Percentiles rank a stretch among this genome's conserved stretches.
phyloP scores from a whole-genome alignment of 2,113 vertebrate species.

The Spermophilus dauricus region DNA sequence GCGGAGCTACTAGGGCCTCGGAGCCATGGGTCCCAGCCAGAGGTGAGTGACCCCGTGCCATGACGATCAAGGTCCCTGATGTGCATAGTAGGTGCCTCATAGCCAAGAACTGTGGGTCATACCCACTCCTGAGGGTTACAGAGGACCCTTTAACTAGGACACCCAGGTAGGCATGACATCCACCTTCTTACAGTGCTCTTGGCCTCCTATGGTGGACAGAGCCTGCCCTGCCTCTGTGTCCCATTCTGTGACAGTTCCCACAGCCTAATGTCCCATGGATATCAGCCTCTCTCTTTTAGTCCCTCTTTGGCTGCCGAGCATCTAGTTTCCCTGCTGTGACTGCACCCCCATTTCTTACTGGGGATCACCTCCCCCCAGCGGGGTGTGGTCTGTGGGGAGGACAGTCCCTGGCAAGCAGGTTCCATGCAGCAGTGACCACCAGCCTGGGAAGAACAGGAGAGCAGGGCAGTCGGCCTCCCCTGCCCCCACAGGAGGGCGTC shows the following conservation, averaged over 20 bases:
- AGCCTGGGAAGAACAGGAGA: not conserved
- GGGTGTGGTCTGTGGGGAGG: not conserved
- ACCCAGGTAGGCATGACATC: too few relatives aligned
- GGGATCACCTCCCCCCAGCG: not conserved
- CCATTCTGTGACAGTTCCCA: too few relatives aligned
- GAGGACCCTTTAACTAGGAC: not conserved
- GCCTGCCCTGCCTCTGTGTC: fast-evolving
- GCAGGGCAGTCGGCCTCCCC: fast-evolving
- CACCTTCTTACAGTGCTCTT: too few relatives aligned
- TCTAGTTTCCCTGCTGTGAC: not conserved
- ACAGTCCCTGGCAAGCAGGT: not conserved
- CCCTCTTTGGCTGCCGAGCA: fast-evolving
- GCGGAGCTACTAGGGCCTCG: not conserved
- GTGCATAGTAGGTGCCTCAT: fast-evolving
- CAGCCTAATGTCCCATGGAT: fast-evolving
- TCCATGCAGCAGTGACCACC: not conserved
- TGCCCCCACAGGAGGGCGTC: too few relatives aligned
- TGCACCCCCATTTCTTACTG: not conserved
- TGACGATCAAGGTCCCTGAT: not conserved
- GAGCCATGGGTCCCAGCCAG: fast-evolving
- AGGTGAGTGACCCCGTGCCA: fast-evolving
- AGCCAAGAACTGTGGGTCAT: not conserved
- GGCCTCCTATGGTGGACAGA: not conserved
- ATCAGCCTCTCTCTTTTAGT: too few relatives aligned
- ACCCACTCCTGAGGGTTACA: too few relatives aligned